These are phyloP conservation scores for Pseudorasbora parva DNA, from an alignment of 2,113 vertebrate genomes.

Conservation along the genomic window DNA sequence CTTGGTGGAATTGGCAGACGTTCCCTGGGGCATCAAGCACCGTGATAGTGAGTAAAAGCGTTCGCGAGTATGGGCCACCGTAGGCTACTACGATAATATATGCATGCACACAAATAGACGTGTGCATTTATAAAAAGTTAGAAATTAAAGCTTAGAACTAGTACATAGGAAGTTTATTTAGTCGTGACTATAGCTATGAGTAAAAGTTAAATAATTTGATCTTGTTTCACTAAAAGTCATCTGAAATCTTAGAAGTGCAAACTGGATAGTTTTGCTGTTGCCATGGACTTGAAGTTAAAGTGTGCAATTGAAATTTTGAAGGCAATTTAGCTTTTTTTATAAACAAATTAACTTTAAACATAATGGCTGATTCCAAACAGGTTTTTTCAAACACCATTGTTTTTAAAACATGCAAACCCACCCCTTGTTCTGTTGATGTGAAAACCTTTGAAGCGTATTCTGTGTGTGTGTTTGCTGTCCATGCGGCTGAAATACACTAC, in stretches of 20 bases:
- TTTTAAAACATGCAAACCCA: not conserved
- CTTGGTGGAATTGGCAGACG: too few species aligned
- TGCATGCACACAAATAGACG: not conserved
- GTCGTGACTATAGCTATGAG: not conserved
- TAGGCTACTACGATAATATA: too few species aligned
- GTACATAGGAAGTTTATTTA: not conserved
- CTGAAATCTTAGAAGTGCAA: not conserved
- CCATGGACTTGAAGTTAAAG: not conserved
- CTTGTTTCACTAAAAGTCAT: not conserved
- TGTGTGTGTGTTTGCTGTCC: not conserved
- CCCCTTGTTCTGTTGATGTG: not conserved
- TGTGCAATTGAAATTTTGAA: not conserved
- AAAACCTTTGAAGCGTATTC: not conserved
- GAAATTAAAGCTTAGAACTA: not conserved
- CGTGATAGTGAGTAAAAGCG: too few species aligned
- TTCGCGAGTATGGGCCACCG: too few species aligned
- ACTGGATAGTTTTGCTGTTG: not conserved
- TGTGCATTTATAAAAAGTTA: not conserved
- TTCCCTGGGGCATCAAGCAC: too few species aligned
- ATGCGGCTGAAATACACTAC: not conserved
- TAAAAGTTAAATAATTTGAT: not conserved
- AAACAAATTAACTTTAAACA: constrained; percentile 3
- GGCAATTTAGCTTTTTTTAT: not conserved
- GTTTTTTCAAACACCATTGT: not conserved
- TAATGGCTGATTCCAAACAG: constrained; percentile 2